phyloP scores from a whole-genome alignment of 2,888 invertebrate genomes.

The Brachycybe producta region DNA sequence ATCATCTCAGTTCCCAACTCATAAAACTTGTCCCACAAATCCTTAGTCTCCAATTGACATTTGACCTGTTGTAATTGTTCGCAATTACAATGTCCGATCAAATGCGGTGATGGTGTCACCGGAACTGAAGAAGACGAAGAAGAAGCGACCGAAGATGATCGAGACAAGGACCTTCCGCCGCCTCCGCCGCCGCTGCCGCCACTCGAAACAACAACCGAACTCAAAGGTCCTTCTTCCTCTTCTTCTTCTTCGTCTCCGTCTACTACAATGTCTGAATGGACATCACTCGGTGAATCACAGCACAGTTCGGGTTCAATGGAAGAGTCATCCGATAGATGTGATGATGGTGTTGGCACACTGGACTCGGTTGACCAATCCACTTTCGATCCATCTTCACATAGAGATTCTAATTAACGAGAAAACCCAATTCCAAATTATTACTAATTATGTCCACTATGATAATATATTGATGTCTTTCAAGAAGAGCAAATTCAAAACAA shows the following conservation, averaged over 20 bases:
- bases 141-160: no score
- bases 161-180: neutral
- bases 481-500: neutral
- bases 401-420: no score
- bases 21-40: conserved; percentile 27
- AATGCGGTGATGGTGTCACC: conserved; percentile 10
- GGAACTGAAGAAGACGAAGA: neutral
- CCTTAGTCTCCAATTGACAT: conserved; percentile 39
- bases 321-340: conserved; percentile 1
- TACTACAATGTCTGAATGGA: neutral
- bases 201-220: neutral
- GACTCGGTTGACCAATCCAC: neutral
- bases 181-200: neutral
- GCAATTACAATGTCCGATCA: conserved; percentile 22
- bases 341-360: neutral
- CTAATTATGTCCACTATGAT: no score
- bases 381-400: no score
- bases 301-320: conserved; percentile 3
- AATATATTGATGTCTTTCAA: no score
- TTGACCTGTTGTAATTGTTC: conserved; percentile 29
- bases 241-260: no score
- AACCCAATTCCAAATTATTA: no score
- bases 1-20: conserved; percentile 60
- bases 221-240: no score
- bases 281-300: neutral